Evolutionary conservation across 2,797 vertebrate species (phyloP), one percentile per base, ranked within the genome.

Genomic region (Coregonus ussuriensis): DNA sequence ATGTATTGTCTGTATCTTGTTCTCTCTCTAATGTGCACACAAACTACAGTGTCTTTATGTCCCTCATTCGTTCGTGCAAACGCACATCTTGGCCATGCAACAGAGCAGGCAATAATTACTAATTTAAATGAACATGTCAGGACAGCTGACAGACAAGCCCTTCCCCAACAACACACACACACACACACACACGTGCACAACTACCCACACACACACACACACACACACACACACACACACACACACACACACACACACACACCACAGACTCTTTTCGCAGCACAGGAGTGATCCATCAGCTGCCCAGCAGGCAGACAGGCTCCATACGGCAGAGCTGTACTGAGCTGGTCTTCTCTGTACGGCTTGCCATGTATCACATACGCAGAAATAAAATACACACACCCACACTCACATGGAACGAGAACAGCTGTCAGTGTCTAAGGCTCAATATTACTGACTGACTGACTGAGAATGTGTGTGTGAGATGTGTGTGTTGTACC

Each of bases 91-190:
- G 95, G 95, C 95, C 95, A 93, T 95, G 95, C 95, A 95, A 96
- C 94, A 96, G 95, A 95, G 94, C 95, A 96, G 95, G 94, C 96
- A 97, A 97, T 98, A 98, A 99, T 98, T 97, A 97, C 94, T 98
- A 96, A 98, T 98, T 97, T 95, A 96, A 97, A 98, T 98, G 96
- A 96, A 97, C 95, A 96, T 96, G 96, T 97, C 96, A 96, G 95
- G 94, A 95, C 95, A 95, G 93, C 94, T 95, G 96, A 96, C 95
- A 93, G 96, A 94, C 96, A 97, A 95, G 83, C 90, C 87, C 88
- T 82, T 82, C 86, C 88, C 84, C 47, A 62, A 21, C 63, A 78
- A 76, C 77, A 79, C 72, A 79, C 25, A 25, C 25, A 25, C 25
- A 25, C 25, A 25, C 25, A 25, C 25, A 25, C 25, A 25, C 25